Percentiles rank a stretch among this genome's conserved stretches.
Conservation (phyloP, 2,113 vertebrate genomes). For the Neoarius graeffei region DNA sequence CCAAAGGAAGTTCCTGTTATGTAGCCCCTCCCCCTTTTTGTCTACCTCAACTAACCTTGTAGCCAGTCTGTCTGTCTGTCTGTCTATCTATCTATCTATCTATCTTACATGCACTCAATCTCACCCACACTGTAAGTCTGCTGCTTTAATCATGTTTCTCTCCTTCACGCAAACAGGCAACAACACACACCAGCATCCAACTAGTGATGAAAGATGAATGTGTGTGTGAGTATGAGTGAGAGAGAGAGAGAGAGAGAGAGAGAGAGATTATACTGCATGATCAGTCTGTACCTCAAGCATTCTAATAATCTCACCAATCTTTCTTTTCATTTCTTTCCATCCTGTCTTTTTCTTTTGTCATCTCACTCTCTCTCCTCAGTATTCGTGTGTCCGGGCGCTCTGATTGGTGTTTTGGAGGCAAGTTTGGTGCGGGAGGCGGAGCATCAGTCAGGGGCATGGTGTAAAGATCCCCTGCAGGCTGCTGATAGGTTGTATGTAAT, state of each 20-base stretch:
- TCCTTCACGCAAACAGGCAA: slow-evolving; percentile 48
- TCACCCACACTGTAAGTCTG: slow-evolving; percentile 36
- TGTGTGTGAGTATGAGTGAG: slow-evolving; percentile 10
- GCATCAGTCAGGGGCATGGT: slow-evolving; percentile 93
- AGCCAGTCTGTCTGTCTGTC: slow-evolving; percentile 34
- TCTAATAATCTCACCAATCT: slow-evolving; percentile 50
- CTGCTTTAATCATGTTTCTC: slow-evolving; percentile 34
- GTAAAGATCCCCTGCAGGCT: slow-evolving; percentile 91
- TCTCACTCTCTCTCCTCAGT: slow-evolving; percentile 72
- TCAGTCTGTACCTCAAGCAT: slow-evolving; percentile 45
- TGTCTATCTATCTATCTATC: slow-evolving; percentile 28
- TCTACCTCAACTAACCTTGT: slow-evolving; percentile 51
- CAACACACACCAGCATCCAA: slow-evolving; percentile 23
- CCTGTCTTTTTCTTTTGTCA: slow-evolving; percentile 34
- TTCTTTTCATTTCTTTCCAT: slow-evolving; percentile 50
- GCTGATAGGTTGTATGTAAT: slow-evolving; percentile 94
- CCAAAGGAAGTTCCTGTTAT: slow-evolving; percentile 69
- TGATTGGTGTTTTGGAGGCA: slow-evolving; percentile 83
- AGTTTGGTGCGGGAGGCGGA: slow-evolving; percentile 86
- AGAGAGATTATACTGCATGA: neutral
- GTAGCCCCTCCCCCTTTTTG: slow-evolving; percentile 66
- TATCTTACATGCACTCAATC: slow-evolving; percentile 39
- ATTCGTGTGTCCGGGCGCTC: slow-evolving; percentile 90
- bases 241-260: neutral
- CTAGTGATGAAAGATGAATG: slow-evolving; percentile 24